These are phyloP conservation scores for Sylvia atricapilla DNA, from an alignment of 2,113 vertebrate genomes.

Conservation along the genomic window DNA sequence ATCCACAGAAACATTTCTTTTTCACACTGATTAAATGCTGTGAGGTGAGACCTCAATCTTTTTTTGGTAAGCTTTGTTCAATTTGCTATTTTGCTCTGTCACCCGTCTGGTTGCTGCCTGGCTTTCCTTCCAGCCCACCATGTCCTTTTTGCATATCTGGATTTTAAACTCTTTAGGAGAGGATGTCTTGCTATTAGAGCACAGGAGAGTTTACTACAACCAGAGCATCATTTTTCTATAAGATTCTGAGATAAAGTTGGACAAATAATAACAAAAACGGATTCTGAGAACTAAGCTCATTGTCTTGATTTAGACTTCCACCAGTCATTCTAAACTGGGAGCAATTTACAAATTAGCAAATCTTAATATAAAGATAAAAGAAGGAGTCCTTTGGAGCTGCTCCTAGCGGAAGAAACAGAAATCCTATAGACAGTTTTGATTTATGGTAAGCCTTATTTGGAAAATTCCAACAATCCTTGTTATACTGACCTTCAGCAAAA, in stretches of 20 bases:
- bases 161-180: background rate
- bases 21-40: conserved; percentile 18
- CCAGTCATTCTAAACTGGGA: background rate
- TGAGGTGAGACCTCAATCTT: background rate
- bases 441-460: background rate
- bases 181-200: background rate
- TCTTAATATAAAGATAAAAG: background rate
- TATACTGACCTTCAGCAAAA: background rate
- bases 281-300: background rate
- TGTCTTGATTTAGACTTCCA: background rate
- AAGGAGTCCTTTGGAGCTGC: background rate
- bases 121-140: background rate
- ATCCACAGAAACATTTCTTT: background rate
- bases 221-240: background rate
- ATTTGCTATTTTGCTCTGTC: background rate
- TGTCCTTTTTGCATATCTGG: background rate
- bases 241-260: background rate
- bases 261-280: background rate
- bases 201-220: background rate
- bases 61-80: conserved; percentile 22
- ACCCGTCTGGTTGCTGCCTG: background rate
- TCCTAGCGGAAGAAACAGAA: background rate
- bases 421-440: background rate
- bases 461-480: background rate
- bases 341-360: background rate